Conservation (phyloP, 2,888 invertebrate species). For the Mamestra brassicae region DNA sequence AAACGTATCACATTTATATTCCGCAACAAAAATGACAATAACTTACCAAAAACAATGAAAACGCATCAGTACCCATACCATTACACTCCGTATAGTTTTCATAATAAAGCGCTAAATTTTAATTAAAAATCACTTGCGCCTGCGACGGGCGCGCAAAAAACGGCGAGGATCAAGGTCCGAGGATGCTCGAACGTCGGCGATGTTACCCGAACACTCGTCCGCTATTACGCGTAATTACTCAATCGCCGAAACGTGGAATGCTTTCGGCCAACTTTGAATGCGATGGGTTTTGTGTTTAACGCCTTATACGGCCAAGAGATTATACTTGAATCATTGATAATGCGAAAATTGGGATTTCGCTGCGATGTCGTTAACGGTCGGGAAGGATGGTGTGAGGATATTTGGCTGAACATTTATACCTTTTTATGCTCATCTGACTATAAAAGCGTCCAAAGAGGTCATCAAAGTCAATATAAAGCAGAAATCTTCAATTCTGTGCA, state of each 20-base stretch:
- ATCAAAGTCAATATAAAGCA: conserved; percentile 28
- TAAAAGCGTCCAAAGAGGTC: conserved; percentile 30
- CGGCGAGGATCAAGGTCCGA: conserved; percentile 71
- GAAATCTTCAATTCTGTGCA: conserved; percentile 11
- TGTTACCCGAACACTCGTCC: conserved; percentile 72
- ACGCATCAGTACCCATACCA: conserved; percentile 45
- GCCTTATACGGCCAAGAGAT: conserved; percentile 64
- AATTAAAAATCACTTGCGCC: conserved; percentile 83
- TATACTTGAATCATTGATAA: conserved; percentile 70
- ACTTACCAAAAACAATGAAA: conserved; percentile 30
- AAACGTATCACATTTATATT: conserved; percentile 21
- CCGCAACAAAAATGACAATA: conserved; percentile 23
- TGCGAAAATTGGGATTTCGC: conserved; percentile 66
- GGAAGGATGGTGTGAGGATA: conserved; percentile 46
- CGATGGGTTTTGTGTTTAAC: conserved; percentile 67
- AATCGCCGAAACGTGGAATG: conserved; percentile 80
- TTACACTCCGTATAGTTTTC: conserved; percentile 80
- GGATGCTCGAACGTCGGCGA: conserved; percentile 78
- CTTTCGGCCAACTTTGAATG: conserved; percentile 68
- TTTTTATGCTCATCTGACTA: conserved; percentile 53
- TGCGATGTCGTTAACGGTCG: conserved; percentile 53
- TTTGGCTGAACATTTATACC: conserved; percentile 50
- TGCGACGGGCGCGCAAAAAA: conserved; percentile 78
- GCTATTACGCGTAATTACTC: conserved; percentile 83
- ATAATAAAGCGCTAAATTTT: conserved; percentile 87